Conservation (phyloP, 2,797 vertebrate genomes). For the Loris lydekkerianus region DNA sequence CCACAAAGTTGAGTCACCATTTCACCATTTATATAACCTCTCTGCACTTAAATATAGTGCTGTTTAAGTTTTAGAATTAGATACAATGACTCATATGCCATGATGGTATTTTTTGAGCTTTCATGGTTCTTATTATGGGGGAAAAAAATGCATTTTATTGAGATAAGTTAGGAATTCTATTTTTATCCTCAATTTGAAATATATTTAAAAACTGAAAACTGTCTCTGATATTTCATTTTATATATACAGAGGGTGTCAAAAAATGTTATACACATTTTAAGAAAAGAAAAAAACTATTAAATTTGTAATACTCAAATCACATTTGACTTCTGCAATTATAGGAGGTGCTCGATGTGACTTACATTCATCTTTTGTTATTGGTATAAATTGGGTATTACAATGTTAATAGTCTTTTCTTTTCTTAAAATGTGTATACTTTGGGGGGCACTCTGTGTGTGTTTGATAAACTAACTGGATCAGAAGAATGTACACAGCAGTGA, state of each 20-base stretch:
- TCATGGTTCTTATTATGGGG: constrained; percentile 34
- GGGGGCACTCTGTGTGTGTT: neutral
- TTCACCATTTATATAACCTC: constrained; percentile 30
- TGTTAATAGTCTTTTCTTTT: too few relatives aligned
- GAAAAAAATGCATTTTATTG: constrained; percentile 54
- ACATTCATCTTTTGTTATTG: too few relatives aligned
- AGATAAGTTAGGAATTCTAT: constrained; percentile 64
- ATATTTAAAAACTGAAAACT: constrained; percentile 37
- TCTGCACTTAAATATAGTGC: constrained; percentile 40
- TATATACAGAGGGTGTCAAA: neutral
- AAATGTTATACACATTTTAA: too few relatives aligned
- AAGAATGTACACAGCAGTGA: neutral
- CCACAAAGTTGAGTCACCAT: neutral
- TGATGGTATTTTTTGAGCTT: constrained; percentile 63
- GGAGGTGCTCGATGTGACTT: too few relatives aligned
- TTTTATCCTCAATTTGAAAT: constrained; percentile 50
- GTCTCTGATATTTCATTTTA: neutral
- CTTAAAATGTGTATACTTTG: too few relatives aligned
- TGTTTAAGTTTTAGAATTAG: constrained; percentile 50
- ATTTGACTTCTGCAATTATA: too few relatives aligned
- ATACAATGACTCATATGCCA: constrained; percentile 55
- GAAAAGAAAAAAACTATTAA: too few relatives aligned
- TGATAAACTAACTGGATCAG: neutral
- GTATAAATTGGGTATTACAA: too few relatives aligned
- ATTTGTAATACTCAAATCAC: too few relatives aligned